Evolutionary conservation across 2,888 invertebrate species (phyloP).

Genomic region (Clanis bilineata): DNA sequence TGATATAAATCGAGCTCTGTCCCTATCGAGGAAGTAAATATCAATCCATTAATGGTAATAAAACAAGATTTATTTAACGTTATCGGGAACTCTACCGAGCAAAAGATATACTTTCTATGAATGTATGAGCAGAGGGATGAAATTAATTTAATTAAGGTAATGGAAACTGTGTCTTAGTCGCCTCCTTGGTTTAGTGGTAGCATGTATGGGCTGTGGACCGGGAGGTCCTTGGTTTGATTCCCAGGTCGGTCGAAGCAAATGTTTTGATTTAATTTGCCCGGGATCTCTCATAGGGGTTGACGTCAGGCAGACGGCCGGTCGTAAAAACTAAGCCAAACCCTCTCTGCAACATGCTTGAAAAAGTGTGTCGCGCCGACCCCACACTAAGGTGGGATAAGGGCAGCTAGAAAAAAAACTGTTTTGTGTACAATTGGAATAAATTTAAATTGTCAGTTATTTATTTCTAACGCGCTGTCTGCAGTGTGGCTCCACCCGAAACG

Average conservation of each 20-base stretch:
- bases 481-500: slow-evolving; percentile 38
- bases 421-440: slow-evolving; percentile 25
- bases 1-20: neutral
- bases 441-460: slow-evolving; percentile 34
- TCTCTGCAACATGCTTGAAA: too few species aligned
- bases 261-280: too few species aligned
- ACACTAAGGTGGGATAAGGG: too few species aligned
- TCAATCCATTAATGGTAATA: slow-evolving; percentile 12
- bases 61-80: slow-evolving; percentile 20
- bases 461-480: slow-evolving; percentile 38
- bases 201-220: too few species aligned
- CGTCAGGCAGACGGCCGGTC: too few species aligned
- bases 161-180: slow-evolving; percentile 45
- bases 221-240: too few species aligned
- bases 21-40: neutral
- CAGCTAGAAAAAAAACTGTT: too few species aligned
- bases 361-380: too few species aligned
- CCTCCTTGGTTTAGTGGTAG: too few species aligned
- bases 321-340: too few species aligned
- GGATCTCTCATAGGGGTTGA: too few species aligned
- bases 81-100: slow-evolving; percentile 20
- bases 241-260: too few species aligned
- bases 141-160: slow-evolving; percentile 55
- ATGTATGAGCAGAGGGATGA: slow-evolving; percentile 41
- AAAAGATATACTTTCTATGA: slow-evolving; percentile 40